A percentile compares a stretch with the other conserved stretches of the same genome.
phyloP scores from a whole-genome alignment of 2,113 vertebrate species.

The Gopherus evgoodei region DNA sequence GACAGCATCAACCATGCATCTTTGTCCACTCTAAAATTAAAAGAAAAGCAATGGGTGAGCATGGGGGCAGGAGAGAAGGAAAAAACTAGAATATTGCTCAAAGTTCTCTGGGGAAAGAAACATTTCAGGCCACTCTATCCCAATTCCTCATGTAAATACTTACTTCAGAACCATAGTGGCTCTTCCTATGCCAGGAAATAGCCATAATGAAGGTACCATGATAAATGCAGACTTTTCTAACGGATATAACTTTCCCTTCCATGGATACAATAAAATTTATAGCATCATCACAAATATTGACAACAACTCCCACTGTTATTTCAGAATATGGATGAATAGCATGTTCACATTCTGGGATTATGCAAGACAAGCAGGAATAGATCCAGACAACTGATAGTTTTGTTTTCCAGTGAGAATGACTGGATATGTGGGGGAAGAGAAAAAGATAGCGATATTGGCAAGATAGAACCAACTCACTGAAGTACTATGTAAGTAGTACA shows the following conservation, averaged over 20 bases:
- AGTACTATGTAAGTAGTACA: neutral
- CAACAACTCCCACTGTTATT: neutral
- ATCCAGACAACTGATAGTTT: neutral
- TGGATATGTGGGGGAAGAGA: neutral
- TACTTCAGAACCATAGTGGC: slow-evolving; percentile 5
- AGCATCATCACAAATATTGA: neutral
- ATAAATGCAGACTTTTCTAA: neutral
- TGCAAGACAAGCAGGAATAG: neutral
- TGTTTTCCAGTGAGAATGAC: neutral
- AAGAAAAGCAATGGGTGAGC: neutral
- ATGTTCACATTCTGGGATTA: neutral
- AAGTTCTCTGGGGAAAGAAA: neutral
- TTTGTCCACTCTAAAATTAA: neutral
- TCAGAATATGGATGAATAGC: neutral
- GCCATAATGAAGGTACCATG: neutral
- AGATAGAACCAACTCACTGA: neutral
- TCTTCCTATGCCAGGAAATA: neutral
- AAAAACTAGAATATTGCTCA: neutral
- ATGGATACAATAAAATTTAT: neutral
- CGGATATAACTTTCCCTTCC: neutral
- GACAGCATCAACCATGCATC: neutral
- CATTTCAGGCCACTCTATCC: neutral
- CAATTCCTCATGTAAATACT: slow-evolving; percentile 2
- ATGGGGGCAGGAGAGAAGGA: neutral
- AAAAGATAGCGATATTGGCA: neutral